Evolutionary conservation across 2,888 invertebrate genomes (phyloP).

Genomic region (Exocentrus adspersus): DNA sequence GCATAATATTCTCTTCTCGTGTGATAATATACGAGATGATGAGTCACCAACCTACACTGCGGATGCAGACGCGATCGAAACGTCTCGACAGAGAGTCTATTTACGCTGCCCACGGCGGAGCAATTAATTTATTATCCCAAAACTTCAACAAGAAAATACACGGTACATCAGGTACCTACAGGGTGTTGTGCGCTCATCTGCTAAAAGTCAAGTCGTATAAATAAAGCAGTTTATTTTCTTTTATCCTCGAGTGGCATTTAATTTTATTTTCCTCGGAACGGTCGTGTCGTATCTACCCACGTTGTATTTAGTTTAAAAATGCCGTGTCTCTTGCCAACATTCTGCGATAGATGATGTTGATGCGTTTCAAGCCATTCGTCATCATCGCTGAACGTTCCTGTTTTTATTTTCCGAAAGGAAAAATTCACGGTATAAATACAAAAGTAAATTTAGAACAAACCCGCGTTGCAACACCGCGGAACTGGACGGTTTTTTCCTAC

Average conservation of each 20-base stretch:
- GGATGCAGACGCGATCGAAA: conserved; percentile 27
- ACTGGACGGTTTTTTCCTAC: background rate
- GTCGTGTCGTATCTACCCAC: background rate
- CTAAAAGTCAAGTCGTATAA: background rate
- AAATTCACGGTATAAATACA: background rate
- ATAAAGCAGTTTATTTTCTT: background rate
- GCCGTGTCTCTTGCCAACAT: conserved; percentile 5
- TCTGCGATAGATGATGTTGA: background rate
- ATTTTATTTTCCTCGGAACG: background rate
- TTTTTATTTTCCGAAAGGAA: background rate
- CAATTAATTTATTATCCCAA: background rate
- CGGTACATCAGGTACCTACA: background rate
- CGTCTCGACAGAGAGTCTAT: conserved; percentile 13
- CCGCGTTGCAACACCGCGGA: background rate
- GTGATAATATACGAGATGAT: too few species aligned
- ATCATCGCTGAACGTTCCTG: background rate
- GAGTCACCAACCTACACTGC: conserved; percentile 21
- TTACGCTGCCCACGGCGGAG: background rate
- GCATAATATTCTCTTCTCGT: background rate
- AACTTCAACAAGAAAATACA: too few species aligned
- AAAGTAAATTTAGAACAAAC: background rate
- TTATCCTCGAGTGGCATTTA: background rate
- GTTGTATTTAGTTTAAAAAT: conserved; percentile 11
- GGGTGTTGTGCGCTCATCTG: too few species aligned
- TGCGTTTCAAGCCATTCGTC: background rate